phyloP scores from a whole-genome alignment of 2,113 vertebrate species.

The Vanacampus margaritifer region DNA sequence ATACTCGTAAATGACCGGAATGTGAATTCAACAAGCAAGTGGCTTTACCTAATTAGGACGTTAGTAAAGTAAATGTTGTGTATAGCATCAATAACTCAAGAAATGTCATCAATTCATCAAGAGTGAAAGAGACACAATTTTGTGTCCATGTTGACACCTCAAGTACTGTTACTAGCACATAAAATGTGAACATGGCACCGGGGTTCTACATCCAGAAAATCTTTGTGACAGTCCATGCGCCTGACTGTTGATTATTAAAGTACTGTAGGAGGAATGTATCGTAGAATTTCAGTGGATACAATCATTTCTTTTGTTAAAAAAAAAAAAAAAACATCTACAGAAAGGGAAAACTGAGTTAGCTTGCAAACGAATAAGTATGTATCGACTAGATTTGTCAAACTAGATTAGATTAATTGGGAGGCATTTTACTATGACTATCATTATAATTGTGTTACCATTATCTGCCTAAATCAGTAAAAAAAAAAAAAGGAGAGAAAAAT shows the following conservation, averaged over 20 bases:
- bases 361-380: not conserved
- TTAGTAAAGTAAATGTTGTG: not conserved
- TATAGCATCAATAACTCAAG: not conserved
- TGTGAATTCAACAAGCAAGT: not conserved
- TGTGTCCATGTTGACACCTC: not conserved
- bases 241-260: not conserved
- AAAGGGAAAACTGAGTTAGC: not conserved
- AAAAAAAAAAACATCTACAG: not conserved
- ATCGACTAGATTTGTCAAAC: not conserved
- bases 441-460: too few relatives aligned
- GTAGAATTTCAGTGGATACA: not conserved
- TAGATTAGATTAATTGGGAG: not conserved
- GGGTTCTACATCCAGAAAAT: not conserved
- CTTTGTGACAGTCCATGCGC: not conserved
- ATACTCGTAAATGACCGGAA: not conserved
- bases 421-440: not conserved
- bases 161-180: not conserved
- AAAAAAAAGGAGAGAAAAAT: too few relatives aligned
- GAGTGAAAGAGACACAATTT: not conserved
- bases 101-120: not conserved
- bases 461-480: too few relatives aligned
- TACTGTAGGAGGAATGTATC: not conserved
- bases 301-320: not conserved
- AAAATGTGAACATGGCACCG: not conserved
- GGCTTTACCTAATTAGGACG: not conserved